Conservation (phyloP, 2,113 vertebrate genomes). For the Labrus mixtus region DNA sequence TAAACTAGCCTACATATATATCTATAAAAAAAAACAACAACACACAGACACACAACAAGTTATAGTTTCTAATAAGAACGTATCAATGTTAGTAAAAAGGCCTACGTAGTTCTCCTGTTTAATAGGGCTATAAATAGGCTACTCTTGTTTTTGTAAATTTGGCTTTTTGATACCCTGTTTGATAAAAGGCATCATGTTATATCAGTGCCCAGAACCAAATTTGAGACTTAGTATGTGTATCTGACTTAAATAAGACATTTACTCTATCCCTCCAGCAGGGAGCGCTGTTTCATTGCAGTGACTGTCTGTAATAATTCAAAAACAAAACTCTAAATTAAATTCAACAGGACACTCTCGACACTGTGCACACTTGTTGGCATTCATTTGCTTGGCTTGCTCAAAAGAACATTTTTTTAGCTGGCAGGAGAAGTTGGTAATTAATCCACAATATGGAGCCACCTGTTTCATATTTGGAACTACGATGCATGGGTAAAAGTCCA, state of each 20-base stretch:
- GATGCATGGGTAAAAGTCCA: background rate
- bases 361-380: background rate
- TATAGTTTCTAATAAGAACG: too few species aligned
- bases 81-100: too few species aligned
- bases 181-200: background rate
- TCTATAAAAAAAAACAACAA: too few species aligned
- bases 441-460: background rate
- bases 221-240: background rate
- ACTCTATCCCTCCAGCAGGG: slow-evolving; percentile 30
- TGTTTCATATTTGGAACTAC: background rate
- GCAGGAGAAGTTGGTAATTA: background rate
- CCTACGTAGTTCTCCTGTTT: too few species aligned
- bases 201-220: background rate
- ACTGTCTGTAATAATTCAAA: background rate
- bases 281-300: slow-evolving; percentile 35
- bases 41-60: too few species aligned
- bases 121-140: background rate
- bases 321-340: background rate
- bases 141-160: background rate
- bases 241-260: slow-evolving; percentile 1
- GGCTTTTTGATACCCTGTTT: background rate
- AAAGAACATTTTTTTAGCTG: too few species aligned
- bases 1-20: too few species aligned
- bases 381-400: too few species aligned
- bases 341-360: background rate